phyloP scores from a whole-genome alignment of 1,140 invertebrate genomes.

The Drosophila funebris region DNA sequence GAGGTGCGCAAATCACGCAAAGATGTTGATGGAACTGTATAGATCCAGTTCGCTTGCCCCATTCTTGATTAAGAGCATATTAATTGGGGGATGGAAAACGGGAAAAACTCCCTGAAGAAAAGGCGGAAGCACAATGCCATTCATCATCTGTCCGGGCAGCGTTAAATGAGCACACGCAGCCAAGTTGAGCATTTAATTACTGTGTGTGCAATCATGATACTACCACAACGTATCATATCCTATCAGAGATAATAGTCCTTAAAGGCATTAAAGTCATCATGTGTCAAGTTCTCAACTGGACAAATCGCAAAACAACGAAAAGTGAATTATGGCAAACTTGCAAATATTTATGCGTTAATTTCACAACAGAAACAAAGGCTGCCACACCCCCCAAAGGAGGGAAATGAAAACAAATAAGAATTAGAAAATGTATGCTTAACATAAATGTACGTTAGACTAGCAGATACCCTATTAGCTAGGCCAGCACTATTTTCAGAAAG shows the following conservation, averaged over 20 bases:
- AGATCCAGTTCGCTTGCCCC: slow-evolving; percentile 8
- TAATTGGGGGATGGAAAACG: slow-evolving; percentile 72
- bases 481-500: too few relatives aligned
- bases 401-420: slow-evolving; percentile 22
- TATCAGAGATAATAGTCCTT: slow-evolving; percentile 37
- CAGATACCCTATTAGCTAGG: not conserved
- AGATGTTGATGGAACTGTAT: slow-evolving; percentile 56
- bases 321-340: slow-evolving; percentile 40
- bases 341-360: slow-evolving; percentile 30
- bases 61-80: slow-evolving; percentile 52
- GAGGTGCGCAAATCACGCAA: slow-evolving; percentile 73
- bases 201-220: slow-evolving; percentile 30
- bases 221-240: not conserved
- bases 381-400: slow-evolving; percentile 14
- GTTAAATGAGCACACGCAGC: slow-evolving; percentile 39
- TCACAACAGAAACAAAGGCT: slow-evolving; percentile 12
- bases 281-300: slow-evolving; percentile 35
- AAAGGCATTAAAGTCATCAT: slow-evolving; percentile 43
- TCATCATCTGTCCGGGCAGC: slow-evolving; percentile 53
- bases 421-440: not conserved
- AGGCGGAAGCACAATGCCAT: slow-evolving; percentile 51
- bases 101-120: slow-evolving; percentile 24
- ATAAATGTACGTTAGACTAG: not conserved
- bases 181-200: slow-evolving; percentile 69
- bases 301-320: slow-evolving; percentile 20